These are phyloP conservation scores for Brachycybe producta DNA, from an alignment of 2,888 invertebrate species.

Conservation along the genomic window DNA sequence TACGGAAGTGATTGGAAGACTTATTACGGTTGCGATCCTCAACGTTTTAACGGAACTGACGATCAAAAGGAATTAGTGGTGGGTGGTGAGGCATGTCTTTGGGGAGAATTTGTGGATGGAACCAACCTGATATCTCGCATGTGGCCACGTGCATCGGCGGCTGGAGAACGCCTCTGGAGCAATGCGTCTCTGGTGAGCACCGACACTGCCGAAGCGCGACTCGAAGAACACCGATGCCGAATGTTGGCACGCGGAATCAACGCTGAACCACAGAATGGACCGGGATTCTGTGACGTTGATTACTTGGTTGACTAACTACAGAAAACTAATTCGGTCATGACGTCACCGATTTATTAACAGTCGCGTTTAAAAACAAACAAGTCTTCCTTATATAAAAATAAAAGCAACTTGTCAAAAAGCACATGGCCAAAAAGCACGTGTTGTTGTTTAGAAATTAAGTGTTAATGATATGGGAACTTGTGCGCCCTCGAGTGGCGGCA, in stretches of 20 bases:
- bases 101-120: conserved; percentile 72
- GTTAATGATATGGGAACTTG: no score
- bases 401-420: no score
- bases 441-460: no score
- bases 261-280: conserved; percentile 55
- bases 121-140: conserved; percentile 46
- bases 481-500: no score
- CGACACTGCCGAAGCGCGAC: conserved; percentile 42
- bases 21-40: conserved; percentile 40
- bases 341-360: no score
- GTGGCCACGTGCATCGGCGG: conserved; percentile 75
- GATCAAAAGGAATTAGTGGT: conserved; percentile 51
- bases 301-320: neutral
- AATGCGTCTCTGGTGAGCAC: conserved; percentile 34
- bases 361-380: no score
- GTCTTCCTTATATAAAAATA: no score
- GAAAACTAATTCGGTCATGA: no score
- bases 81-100: conserved; percentile 88
- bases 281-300: conserved; percentile 44
- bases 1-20: conserved; percentile 55
- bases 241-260: conserved; percentile 53
- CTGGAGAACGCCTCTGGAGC: conserved; percentile 77
- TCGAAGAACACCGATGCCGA: conserved; percentile 45
- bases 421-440: no score
- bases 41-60: conserved; percentile 28